These are phyloP conservation scores for Antedon mediterranea DNA, from an alignment of 53 echinoderm and acorn worm genomes.

Conservation along the genomic window DNA sequence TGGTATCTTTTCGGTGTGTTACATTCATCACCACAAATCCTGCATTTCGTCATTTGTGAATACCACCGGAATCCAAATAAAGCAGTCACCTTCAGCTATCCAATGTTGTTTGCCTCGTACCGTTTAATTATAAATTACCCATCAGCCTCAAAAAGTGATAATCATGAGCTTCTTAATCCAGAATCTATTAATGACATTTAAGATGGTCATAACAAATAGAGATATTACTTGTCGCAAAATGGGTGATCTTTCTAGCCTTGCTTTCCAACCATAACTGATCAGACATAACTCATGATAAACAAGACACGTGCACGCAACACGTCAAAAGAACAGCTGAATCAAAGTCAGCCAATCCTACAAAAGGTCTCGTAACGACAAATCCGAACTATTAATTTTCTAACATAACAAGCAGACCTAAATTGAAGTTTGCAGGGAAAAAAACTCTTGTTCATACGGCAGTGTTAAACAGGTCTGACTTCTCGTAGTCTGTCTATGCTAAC, in stretches of 20 bases:
- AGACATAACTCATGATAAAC: background rate
- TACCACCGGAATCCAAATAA: background rate
- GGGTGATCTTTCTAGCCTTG: background rate
- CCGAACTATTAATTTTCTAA: background rate
- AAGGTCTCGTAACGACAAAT: background rate
- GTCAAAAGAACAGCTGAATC: background rate
- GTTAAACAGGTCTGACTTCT: background rate
- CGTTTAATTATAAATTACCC: background rate
- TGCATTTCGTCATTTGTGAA: background rate
- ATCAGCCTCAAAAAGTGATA: background rate
- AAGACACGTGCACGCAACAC: background rate
- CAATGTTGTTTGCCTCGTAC: background rate
- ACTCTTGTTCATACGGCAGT: background rate
- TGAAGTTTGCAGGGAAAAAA: background rate
- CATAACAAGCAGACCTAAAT: background rate
- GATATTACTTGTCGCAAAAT: background rate
- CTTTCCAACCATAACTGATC: background rate
- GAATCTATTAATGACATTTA: background rate
- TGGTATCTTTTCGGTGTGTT: background rate
- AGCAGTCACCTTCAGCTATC: background rate
- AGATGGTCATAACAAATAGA: background rate
- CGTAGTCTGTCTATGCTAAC: background rate
- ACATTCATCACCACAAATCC: background rate
- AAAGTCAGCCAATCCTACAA: background rate
- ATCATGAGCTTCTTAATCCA: background rate